Conservation (phyloP, 2,797 vertebrate species). For the Rhincodon typus region DNA sequence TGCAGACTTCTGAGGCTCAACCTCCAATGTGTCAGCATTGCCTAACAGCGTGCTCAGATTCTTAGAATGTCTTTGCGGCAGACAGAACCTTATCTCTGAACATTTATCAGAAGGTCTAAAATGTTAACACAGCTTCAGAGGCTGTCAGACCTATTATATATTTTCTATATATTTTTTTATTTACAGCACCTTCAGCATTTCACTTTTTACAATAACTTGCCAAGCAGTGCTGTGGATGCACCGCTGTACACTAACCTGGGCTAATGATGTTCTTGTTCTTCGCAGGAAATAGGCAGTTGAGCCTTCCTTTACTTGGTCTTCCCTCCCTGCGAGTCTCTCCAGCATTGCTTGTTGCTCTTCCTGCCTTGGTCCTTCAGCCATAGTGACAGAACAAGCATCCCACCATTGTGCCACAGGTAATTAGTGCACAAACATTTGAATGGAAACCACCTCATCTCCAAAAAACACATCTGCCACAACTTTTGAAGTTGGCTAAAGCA, state of each 20-base stretch:
- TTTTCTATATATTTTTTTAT: neutral
- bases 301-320: too few species aligned
- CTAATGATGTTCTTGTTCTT: neutral
- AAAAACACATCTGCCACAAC: neutral
- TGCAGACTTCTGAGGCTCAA: too few species aligned
- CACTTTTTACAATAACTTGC: neutral
- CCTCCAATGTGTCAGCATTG: too few species aligned
- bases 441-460: neutral
- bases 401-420: neutral
- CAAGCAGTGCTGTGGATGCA: neutral
- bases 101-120: neutral
- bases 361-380: neutral
- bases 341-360: neutral
- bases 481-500: neutral
- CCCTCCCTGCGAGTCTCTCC: neutral
- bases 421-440: neutral
- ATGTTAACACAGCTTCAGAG: neutral
- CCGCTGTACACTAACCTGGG: neutral
- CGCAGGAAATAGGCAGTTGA: neutral
- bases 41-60: too few species aligned
- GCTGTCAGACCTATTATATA: too few species aligned
- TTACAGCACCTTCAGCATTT: neutral
- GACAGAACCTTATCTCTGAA: neutral
- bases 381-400: neutral
- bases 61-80: too few species aligned